A percentile compares a stretch with the other conserved stretches of the same genome.
Evolutionary conservation across 1,140 invertebrate genomes (phyloP).

Genomic region (Danaus plexippus): DNA sequence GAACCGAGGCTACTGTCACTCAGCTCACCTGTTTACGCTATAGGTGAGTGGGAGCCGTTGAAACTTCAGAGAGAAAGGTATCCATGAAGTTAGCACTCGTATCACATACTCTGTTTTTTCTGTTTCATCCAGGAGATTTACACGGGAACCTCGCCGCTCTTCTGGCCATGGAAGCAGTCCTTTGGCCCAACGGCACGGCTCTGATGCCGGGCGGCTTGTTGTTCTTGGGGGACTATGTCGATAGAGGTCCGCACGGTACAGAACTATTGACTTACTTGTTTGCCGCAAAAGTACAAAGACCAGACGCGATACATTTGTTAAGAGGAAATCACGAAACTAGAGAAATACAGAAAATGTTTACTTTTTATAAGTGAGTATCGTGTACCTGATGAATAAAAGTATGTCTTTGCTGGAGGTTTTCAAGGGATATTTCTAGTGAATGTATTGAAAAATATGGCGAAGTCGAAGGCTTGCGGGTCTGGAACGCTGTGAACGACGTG

Average conservation of each 20-base stretch:
- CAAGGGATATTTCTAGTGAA: slow-evolving; percentile 55
- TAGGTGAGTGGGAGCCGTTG: slow-evolving; percentile 22
- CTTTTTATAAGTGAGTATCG: slow-evolving; percentile 74
- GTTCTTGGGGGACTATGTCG: slow-evolving; percentile 81
- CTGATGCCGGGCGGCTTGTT: slow-evolving; percentile 47
- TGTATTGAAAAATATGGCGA: slow-evolving; percentile 80
- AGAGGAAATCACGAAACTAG: slow-evolving; percentile 80
- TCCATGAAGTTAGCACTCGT: no score
- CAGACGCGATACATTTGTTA: slow-evolving; percentile 74
- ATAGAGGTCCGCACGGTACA: slow-evolving; percentile 75
- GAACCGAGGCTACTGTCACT: slow-evolving; percentile 57
- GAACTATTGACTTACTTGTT: slow-evolving; percentile 78
- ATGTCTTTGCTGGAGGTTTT: background rate
- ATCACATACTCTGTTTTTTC: no score
- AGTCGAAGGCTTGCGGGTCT: slow-evolving; percentile 73
- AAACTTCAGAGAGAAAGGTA: no score
- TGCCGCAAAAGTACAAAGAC: slow-evolving; percentile 76
- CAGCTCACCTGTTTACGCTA: slow-evolving; percentile 52
- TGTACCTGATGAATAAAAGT: slow-evolving; percentile 1
- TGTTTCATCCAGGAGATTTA: slow-evolving; percentile 50
- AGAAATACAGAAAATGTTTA: slow-evolving; percentile 79
- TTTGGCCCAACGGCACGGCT: slow-evolving; percentile 59
- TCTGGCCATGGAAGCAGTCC: slow-evolving; percentile 56
- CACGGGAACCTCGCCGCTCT: slow-evolving; percentile 67
- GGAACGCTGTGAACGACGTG: slow-evolving; percentile 78